phyloP scores from a whole-genome alignment of 2,888 invertebrate genomes.

The Heterodera filipjevi region DNA sequence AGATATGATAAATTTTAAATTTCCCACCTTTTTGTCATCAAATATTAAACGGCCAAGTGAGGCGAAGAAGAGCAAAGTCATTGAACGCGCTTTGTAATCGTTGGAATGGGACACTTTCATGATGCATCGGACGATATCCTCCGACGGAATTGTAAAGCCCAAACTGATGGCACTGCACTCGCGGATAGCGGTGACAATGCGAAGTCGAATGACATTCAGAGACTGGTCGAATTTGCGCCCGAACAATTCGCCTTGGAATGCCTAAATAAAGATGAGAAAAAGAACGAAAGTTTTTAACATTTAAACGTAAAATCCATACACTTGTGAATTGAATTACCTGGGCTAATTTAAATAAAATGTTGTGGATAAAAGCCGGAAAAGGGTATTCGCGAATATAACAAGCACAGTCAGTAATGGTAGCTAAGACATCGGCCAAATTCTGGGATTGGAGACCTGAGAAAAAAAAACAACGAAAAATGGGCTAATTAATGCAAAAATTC shows the following conservation, averaged over 20 bases:
- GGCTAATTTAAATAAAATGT: slow-evolving; percentile 40
- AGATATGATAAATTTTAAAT: no score
- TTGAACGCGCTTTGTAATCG: slow-evolving; percentile 44
- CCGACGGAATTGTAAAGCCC: slow-evolving; percentile 34
- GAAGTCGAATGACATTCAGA: slow-evolving; percentile 39
- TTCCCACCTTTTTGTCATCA: slow-evolving; percentile 46
- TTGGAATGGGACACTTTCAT: slow-evolving; percentile 44
- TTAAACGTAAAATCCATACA: no score
- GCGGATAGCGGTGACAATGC: slow-evolving; percentile 40
- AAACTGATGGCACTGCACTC: slow-evolving; percentile 38
- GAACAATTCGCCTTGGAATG: slow-evolving; percentile 42
- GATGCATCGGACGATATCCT: slow-evolving; percentile 40
- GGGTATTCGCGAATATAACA: slow-evolving; percentile 41
- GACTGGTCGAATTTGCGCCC: slow-evolving; percentile 40
- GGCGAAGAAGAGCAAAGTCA: slow-evolving; percentile 42
- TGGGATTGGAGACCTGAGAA: slow-evolving; percentile 39
- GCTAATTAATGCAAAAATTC: background rate
- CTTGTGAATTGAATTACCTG: background rate
- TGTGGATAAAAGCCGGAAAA: slow-evolving; percentile 46
- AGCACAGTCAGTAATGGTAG: slow-evolving; percentile 37
- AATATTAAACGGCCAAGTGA: slow-evolving; percentile 44
- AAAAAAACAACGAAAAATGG: background rate
- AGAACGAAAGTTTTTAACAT: background rate
- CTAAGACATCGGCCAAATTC: slow-evolving; percentile 33
- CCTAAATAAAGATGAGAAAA: slow-evolving; percentile 15